Evolutionary conservation across 2,888 invertebrate species (phyloP), one percentile per base, ranked within the genome.

Genomic region (Oxyscelio sp.): DNA sequence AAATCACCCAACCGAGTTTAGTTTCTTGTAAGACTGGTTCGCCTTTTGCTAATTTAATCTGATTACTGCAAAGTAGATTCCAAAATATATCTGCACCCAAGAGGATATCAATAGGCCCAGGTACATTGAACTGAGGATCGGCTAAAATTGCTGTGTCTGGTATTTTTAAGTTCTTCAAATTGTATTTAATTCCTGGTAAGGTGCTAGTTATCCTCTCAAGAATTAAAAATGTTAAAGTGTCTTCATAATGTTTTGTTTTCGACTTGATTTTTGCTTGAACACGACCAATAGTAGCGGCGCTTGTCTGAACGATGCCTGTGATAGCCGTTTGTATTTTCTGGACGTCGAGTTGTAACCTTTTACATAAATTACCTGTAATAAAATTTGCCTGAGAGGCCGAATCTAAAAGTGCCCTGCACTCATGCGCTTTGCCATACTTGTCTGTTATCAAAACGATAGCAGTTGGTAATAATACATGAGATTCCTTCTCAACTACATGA

Each of bases 381-480:
- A 84, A 21, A 54, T 73, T 79, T 0, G 70, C 71, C 21, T 82
- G 79, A 81, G 59, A n/a, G n/a, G n/a, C n/a, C n/a, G n/a, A n/a
- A n/a, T n/a, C n/a, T n/a, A n/a, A n/a, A n/a, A n/a, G n/a, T 1
- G 61, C 74, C 48, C 80, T 52, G 52, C 78, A 83, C 19, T 27
- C 24, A 9, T 81, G 48, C 9, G 5, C 15, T 17, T 11, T 8
- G 31, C 68, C 68, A 22, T 38, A 22, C 38, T 13, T 68, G 17
- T 68, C 52, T 9, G 6, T 2, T 15, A 68, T 52, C 9, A 31
- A 34, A 68, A 68, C 13, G 17, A 68, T 19, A 9, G 68, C 52
- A 19, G 52, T 50, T n/a, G 68, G 17, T 52, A 68, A 34, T 34
- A 68, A 21, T 68, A 52, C 50, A n/a, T 27, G 38, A 15, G 52